Percentiles rank a stretch among this genome's conserved stretches.
Conservation (phyloP, 1,140 invertebrate genomes). For the Cydia strobilella region DNA sequence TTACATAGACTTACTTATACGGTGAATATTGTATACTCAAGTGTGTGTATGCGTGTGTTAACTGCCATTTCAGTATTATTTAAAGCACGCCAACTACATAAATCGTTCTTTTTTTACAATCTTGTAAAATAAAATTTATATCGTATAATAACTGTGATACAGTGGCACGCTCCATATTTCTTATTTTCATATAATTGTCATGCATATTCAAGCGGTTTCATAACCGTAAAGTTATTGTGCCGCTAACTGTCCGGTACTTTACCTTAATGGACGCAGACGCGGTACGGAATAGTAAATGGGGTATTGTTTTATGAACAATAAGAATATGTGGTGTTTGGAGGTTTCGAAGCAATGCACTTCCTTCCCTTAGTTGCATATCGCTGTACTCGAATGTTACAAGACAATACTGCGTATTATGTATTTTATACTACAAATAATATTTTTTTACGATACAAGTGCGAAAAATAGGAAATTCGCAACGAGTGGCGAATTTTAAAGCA, state of each 20-base stretch:
- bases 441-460: no score
- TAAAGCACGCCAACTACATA: no score
- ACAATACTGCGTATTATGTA: not conserved
- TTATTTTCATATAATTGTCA: not conserved
- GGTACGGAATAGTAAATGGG: not conserved
- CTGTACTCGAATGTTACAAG: not conserved
- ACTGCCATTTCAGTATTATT: no score
- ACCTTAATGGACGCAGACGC: not conserved
- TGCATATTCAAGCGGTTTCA: slow-evolving; percentile 21
- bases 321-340: not conserved
- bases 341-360: not conserved
- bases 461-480: no score
- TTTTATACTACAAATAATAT: no score
- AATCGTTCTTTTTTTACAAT: no score
- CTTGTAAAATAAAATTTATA: no score
- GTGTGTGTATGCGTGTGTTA: no score
- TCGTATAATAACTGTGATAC: not conserved
- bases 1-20: no score
- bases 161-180: not conserved
- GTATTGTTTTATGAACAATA: slow-evolving; percentile 8
- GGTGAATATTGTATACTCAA: no score
- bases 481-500: no score
- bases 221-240: not conserved
- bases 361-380: slow-evolving; percentile 2
- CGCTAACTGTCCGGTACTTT: not conserved